Evolutionary conservation across 2,797 vertebrate genomes (phyloP).

Genomic region (Sebastes trivittatus): DNA sequence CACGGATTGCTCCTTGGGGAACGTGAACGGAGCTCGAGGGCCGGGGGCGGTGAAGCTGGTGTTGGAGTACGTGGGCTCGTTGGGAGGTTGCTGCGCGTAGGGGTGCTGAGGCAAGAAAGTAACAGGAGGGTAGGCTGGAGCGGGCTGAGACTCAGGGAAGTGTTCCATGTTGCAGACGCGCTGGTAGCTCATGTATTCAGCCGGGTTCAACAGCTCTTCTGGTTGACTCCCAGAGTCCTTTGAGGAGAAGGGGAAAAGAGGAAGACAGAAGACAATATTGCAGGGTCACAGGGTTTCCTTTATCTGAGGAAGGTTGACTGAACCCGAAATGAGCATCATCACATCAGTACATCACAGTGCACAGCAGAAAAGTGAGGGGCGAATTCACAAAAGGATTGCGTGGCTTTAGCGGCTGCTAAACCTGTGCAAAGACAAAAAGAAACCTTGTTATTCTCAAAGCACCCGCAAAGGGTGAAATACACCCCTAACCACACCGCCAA

Average conservation of each 20-base stretch:
- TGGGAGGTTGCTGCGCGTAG: slow-evolving; percentile 78
- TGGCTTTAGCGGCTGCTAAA: too few relatives aligned
- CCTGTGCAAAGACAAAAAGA: too few relatives aligned
- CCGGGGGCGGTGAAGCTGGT: slow-evolving; percentile 79
- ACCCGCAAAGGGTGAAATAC: not conserved
- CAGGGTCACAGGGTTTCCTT: slow-evolving; percentile 27
- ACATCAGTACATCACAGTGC: slow-evolving; percentile 2
- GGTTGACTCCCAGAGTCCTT: slow-evolving; percentile 87
- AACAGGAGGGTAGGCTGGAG: slow-evolving; percentile 77
- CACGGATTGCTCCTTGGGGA: slow-evolving; percentile 88
- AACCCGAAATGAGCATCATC: not conserved
- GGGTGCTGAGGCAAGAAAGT: slow-evolving; percentile 85
- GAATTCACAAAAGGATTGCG: not conserved
- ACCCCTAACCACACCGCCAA: not conserved
- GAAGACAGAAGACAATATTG: slow-evolving; percentile 38
- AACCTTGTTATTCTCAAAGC: not conserved
- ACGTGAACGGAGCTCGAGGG: slow-evolving; percentile 81
- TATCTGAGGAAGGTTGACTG: not conserved
- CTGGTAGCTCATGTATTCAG: slow-evolving; percentile 86
- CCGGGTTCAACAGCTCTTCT: slow-evolving; percentile 86
- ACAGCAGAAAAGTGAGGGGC: not conserved
- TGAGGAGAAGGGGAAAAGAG: slow-evolving; percentile 60
- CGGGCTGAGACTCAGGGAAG: slow-evolving; percentile 78
- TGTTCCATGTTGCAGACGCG: slow-evolving; percentile 78
- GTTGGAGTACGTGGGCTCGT: slow-evolving; percentile 81